phyloP scores from a whole-genome alignment of 2,888 invertebrate genomes.

The Agrypnus murinus region DNA sequence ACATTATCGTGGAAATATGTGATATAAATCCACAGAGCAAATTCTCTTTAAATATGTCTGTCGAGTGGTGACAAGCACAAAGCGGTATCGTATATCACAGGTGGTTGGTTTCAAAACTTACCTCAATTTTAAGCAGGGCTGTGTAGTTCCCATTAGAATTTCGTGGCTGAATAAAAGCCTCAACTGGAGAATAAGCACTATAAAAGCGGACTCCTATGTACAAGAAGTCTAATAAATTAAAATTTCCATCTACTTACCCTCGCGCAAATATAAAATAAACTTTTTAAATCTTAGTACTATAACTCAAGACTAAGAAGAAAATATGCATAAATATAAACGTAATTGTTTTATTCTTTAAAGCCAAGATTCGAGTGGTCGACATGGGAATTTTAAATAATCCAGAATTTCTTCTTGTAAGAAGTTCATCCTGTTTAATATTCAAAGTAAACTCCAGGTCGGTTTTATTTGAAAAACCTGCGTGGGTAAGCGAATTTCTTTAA shows the following conservation, averaged over 20 bases:
- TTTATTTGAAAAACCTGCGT: constrained; percentile 17
- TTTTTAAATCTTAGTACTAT: constrained; percentile 23
- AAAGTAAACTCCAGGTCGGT: constrained; percentile 23
- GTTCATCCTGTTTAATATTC: constrained; percentile 33
- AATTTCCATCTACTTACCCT: constrained; percentile 13
- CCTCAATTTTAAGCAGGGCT: background rate
- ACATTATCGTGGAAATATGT: constrained; percentile 30
- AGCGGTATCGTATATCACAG: constrained; percentile 29
- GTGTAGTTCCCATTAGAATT: constrained; percentile 4
- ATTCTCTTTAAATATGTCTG: constrained; percentile 28
- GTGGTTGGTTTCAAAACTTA: constrained; percentile 26
- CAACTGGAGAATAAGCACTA: constrained; percentile 1
- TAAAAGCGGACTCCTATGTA: background rate
- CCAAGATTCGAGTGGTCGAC: constrained; percentile 23
- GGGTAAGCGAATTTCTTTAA: constrained; percentile 31
- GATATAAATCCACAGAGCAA: constrained; percentile 30
- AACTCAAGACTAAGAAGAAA: constrained; percentile 12
- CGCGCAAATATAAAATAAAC: constrained; percentile 20
- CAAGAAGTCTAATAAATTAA: constrained; percentile 15
- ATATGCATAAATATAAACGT: constrained; percentile 22
- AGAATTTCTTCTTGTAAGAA: constrained; percentile 10
- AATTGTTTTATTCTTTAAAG: constrained; percentile 28
- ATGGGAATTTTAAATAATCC: constrained; percentile 31
- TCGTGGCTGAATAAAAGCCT: background rate
- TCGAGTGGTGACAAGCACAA: constrained; percentile 35